Percentiles rank a stretch among this genome's conserved stretches.
Evolutionary conservation across 2,797 vertebrate genomes (phyloP).

Genomic region (Crotalus adamanteus): DNA sequence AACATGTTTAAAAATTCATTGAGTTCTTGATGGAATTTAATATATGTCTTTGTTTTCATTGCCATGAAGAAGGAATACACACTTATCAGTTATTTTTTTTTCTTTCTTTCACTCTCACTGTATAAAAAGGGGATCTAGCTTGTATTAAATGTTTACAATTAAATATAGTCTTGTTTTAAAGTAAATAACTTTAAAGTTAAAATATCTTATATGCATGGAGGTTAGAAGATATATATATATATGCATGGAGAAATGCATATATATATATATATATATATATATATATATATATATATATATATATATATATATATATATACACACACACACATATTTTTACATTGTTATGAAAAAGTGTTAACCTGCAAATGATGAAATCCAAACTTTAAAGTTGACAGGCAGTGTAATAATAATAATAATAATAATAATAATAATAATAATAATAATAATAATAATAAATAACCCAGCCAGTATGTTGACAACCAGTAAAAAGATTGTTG

Average conservation of each 20-base stretch:
- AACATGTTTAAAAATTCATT: neutral
- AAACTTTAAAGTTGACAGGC: neutral
- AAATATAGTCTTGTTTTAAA: neutral
- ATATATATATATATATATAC: too few relatives aligned
- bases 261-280: too few relatives aligned
- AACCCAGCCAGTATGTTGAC: neutral
- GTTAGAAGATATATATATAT: too few relatives aligned
- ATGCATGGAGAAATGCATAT: too few relatives aligned
- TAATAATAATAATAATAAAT: neutral
- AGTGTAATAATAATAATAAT: too few relatives aligned
- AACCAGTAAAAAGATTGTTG: neutral
- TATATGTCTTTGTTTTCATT: neutral
- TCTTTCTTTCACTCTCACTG: neutral
- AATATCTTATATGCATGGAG: neutral
- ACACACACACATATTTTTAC: too few relatives aligned
- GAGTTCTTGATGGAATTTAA: neutral
- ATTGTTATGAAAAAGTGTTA: rapidly evolving
- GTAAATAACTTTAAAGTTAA: neutral
- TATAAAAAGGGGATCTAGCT: neutral
- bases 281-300: too few relatives aligned
- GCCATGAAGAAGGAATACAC: neutral
- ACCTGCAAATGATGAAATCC: neutral
- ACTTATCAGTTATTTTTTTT: neutral
- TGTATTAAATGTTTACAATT: neutral
- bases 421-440: too few relatives aligned